phyloP scores from a whole-genome alignment of 2,888 invertebrate species.

The Blastobasis lacticolella region DNA sequence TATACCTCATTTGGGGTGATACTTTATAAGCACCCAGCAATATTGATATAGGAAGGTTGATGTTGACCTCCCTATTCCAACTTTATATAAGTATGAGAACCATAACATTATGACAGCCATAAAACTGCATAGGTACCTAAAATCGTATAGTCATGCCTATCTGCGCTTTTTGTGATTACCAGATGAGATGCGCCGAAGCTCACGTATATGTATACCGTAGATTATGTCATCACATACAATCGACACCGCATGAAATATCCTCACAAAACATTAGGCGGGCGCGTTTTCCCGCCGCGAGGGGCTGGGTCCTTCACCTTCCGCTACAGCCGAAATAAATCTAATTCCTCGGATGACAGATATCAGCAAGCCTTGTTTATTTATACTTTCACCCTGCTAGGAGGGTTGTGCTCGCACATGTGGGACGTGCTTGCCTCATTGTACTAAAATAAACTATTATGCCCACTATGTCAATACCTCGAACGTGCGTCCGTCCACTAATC shows the following conservation, averaged over 20 bases:
- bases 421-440: slow-evolving; percentile 44
- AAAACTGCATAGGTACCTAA: neutral
- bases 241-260: slow-evolving; percentile 26
- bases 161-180: neutral
- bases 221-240: slow-evolving; percentile 11
- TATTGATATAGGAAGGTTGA: too few relatives aligned
- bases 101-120: neutral
- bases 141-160: neutral
- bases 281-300: slow-evolving; percentile 32
- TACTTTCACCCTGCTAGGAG: slow-evolving; percentile 54
- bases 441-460: slow-evolving; percentile 62
- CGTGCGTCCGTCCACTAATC: slow-evolving; percentile 2
- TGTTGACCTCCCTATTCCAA: too few relatives aligned
- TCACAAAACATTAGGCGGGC: slow-evolving; percentile 34
- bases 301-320: slow-evolving; percentile 64
- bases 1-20: too few relatives aligned
- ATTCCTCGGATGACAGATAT: slow-evolving; percentile 71
- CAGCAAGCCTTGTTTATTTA: slow-evolving; percentile 73
- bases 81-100: too few relatives aligned
- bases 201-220: slow-evolving; percentile 2
- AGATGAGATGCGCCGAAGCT: neutral
- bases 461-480: slow-evolving; percentile 47
- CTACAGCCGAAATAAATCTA: slow-evolving; percentile 68
- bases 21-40: too few relatives aligned
- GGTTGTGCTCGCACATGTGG: slow-evolving; percentile 63